Evolutionary conservation across 2,888 invertebrate species (phyloP), one percentile per base, ranked within the genome.

Genomic region (Caenorhabditis sp.): DNA sequence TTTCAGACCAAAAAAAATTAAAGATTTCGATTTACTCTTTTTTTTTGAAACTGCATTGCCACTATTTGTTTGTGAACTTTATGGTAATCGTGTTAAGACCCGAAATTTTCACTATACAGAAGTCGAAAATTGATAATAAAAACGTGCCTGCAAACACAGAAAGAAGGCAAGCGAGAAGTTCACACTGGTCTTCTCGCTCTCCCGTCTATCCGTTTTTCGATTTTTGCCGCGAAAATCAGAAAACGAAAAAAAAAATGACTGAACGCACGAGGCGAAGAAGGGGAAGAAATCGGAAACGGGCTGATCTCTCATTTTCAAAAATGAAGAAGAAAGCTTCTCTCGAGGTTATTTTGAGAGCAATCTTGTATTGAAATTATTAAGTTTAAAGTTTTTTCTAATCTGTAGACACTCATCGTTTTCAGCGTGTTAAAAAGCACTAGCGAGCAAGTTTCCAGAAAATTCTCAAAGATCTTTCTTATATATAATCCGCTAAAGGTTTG

Each of bases 171-270:
- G 35, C 54, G 68, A 68, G 12, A 38, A 38, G 38, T 38, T 38
- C 38, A 38, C 38, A 38, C 12, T 12, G 38, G 2, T 38, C 38
- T 38, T 38, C 12, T 47, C 47, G 47, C n/a, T 47, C 5, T 47
- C 3, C 19, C 54, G 51, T 68, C 69, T 69, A 69, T 69, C 69
- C 69, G 69, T 70, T 44, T 63, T 59, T 26, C 19, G 19, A 4
- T 19, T 47, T 59, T 41, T 63, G n/a, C n/a, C 22, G 35, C 38
- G 44, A 31, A 24, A 63, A 63, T 63, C 47, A 47, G 44, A 41
- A 63, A 63, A 14, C 41, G 7, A n/a, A 24, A 64, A 22, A 38
- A 69, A 69, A 69, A 69, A 69, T 19, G 35, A 10, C 38, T 41
- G 44, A 26, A 38, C 19, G 38, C 59, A 31, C 38, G 19, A 59